Percentiles rank a stretch among this genome's conserved stretches.
phyloP scores from a whole-genome alignment of 2,888 invertebrate genomes.

The Papilio protenor region DNA sequence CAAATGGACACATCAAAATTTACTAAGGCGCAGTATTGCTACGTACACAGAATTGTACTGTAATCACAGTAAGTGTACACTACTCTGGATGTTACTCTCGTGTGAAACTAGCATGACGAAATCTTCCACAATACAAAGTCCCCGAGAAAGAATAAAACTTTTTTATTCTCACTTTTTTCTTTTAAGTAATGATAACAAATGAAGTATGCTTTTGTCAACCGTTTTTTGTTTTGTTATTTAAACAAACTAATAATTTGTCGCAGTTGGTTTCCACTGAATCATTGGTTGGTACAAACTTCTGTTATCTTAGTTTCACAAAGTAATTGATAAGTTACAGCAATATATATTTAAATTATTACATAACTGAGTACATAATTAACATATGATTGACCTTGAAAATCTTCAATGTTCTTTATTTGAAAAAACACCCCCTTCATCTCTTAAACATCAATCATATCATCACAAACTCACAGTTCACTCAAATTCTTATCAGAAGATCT shows the following conservation, averaged over 20 bases:
- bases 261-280: neutral
- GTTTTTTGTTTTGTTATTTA: neutral
- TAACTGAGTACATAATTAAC: too few relatives aligned
- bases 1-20: too few relatives aligned
- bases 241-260: neutral
- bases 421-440: too few relatives aligned
- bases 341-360: too few relatives aligned
- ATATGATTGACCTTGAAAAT: too few relatives aligned
- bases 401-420: too few relatives aligned
- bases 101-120: neutral
- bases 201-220: neutral
- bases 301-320: neutral
- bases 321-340: too few relatives aligned
- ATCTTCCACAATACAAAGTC: conserved; percentile 17
- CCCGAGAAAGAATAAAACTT: conserved; percentile 9
- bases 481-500: too few relatives aligned
- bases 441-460: too few relatives aligned
- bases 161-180: neutral
- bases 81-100: neutral
- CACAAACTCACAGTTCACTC: too few relatives aligned
- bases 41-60: neutral
- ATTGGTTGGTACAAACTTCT: neutral
- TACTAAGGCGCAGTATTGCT: neutral
- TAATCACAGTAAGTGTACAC: neutral
- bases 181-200: conserved; percentile 12